phyloP scores from a whole-genome alignment of 2,113 vertebrate species.

The Suricata suricatta region DNA sequence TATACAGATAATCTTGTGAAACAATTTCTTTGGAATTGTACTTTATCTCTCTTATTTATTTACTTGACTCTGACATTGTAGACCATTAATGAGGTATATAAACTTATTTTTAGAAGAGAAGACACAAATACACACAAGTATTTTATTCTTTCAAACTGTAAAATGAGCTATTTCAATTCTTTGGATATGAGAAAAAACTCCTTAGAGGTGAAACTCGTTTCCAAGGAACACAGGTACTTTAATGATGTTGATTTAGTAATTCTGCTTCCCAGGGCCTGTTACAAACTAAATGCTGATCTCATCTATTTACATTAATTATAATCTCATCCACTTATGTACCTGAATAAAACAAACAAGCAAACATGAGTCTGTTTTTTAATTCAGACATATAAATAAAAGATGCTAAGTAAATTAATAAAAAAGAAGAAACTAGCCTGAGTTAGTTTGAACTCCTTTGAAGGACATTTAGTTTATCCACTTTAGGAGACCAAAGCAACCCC shows the following conservation, averaged over 20 bases:
- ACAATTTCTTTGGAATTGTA: not conserved
- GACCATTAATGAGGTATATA: not conserved
- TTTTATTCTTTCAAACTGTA: not conserved
- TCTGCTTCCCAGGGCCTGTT: not conserved
- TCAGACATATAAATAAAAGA: not conserved
- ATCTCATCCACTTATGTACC: not conserved
- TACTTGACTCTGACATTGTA: not conserved
- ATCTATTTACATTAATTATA: not conserved
- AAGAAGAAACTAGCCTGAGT: not conserved
- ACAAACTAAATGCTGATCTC: not conserved
- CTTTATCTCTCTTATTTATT: not conserved
- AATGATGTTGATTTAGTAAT: not conserved
- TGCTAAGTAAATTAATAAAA: not conserved
- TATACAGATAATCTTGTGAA: not conserved
- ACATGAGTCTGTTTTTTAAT: not conserved
- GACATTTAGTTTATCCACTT: not conserved
- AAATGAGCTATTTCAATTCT: not conserved
- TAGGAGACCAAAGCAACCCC: not conserved
- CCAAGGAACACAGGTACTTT: not conserved
- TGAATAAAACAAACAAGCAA: not conserved
- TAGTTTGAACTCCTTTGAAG: not conserved
- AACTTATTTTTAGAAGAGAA: not conserved
- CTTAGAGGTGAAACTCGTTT: not conserved
- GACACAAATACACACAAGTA: not conserved
- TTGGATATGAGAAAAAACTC: not conserved